Evolutionary conservation across 1,140 invertebrate genomes (phyloP).

Genomic region (Saccostrea cuccullata): DNA sequence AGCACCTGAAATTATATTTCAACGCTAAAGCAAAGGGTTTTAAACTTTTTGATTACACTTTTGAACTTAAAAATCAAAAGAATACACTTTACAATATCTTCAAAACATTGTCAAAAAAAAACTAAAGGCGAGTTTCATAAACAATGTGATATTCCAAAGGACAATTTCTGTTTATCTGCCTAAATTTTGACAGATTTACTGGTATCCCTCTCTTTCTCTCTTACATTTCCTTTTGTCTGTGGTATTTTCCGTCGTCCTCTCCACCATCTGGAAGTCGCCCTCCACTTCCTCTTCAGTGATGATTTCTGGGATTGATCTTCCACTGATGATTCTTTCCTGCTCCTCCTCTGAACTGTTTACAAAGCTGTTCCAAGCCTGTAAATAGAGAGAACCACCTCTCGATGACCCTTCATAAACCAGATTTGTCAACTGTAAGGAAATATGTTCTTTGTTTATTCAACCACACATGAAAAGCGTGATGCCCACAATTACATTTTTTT

Average conservation of each 20-base stretch:
- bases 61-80: too few species aligned
- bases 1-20: too few species aligned
- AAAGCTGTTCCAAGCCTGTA: constrained; percentile 54
- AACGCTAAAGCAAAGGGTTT: too few species aligned
- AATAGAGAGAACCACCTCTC: not conserved
- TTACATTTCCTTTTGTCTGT: constrained; percentile 46
- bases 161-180: not conserved
- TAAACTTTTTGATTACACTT: too few species aligned
- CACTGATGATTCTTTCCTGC: constrained; percentile 38
- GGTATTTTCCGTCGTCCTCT: constrained; percentile 40
- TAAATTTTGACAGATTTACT: not conserved
- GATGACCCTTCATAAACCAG: not conserved
- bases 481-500: too few species aligned
- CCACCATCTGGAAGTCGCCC: constrained; percentile 33
- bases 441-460: not conserved
- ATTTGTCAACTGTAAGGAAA: not conserved
- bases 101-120: not conserved
- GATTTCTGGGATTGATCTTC: constrained; percentile 25
- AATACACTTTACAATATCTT: not conserved
- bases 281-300: not conserved
- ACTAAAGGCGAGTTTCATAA: not conserved
- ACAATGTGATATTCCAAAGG: not conserved
- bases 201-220: not conserved
- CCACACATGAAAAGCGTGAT: not conserved
- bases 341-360: constrained; percentile 56